Evolutionary conservation across 2,797 vertebrate species (phyloP), one percentile per base, ranked within the genome.

Genomic region (Acanthurus tractus): DNA sequence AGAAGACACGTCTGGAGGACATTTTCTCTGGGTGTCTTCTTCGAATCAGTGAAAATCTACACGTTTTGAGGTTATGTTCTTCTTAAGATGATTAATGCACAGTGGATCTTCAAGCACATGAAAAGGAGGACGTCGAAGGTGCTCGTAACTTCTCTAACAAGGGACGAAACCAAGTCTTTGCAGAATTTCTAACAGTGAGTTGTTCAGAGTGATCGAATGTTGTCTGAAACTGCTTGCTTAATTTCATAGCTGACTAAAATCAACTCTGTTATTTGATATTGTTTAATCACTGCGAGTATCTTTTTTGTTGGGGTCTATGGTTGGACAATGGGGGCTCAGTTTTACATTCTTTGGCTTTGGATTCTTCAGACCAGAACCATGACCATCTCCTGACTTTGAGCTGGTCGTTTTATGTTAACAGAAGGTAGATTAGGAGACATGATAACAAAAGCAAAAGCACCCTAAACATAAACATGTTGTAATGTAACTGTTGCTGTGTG

Each of bases 1-100:
- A 72, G 62, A 63, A 65, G 66, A 70, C 38, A 46, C 3, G 70
- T 74, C 77, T 72, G 70, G 58, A 78, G 68, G 65, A 18, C 17
- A 34, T 36, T 71, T 22, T 34, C 38, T 13, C 57, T 48, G 42
- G 36, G 2, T 54, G 54, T 53, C 25, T 55, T 67, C 44, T 53
- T 68, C 44, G 42, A 76, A 62, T 36, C 50, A 18, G 15, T 50
- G 10, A 13, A 34, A 8, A 57, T 70, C 49, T 64, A 5, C 23
- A 42, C 8, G 17, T 25, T 13, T 40, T 29, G 29, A 29, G 29
- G 29, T 29, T 29, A 29, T 29, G 4, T 29, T 29, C 29, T 29
- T 29, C 29, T 20, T 11, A 2, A 48, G n/a, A 17, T 49, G 46
- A 22, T 50, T 2, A 23, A 2, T 46, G 34, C 25, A 22, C 6